These are phyloP conservation scores for Muraenolepis orangiensis DNA, from an alignment of 2,797 vertebrate genomes.

Conservation along the genomic window DNA sequence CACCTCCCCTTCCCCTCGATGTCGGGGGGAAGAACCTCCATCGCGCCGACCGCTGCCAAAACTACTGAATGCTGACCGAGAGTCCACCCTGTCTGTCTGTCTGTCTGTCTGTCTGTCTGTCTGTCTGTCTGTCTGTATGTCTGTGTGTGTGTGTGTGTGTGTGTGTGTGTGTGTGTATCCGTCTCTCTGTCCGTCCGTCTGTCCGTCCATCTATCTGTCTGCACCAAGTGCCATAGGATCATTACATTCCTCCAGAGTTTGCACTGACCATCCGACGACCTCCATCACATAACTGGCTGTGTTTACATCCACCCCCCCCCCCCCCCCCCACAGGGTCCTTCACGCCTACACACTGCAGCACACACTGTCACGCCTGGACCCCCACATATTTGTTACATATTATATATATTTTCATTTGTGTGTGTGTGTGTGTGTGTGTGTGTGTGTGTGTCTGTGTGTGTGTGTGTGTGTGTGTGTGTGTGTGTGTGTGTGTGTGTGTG, in stretches of 20 bases:
- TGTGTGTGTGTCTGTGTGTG: not conserved
- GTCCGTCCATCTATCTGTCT: conserved; percentile 49
- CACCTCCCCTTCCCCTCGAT: conserved; percentile 8
- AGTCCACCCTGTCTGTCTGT: conserved; percentile 30
- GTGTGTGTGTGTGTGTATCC: conserved; percentile 19
- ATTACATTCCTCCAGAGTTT: conserved; percentile 76
- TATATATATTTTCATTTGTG: too few relatives aligned
- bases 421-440: not conserved
- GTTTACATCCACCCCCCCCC: conserved; percentile 52
- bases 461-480: not conserved
- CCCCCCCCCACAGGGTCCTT: not conserved
- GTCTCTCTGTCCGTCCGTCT: conserved; percentile 22
- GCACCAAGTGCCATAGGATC: conserved; percentile 78
- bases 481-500: not conserved
- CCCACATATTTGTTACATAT: too few relatives aligned
- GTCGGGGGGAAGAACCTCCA: not conserved
- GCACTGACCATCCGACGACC: conserved; percentile 60
- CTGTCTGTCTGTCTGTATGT: not conserved
- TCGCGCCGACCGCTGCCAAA: conserved; percentile 62
- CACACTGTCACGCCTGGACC: not conserved
- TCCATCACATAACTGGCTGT: conserved; percentile 44
- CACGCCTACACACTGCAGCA: not conserved
- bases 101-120: conserved; percentile 55
- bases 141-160: conserved; percentile 29
- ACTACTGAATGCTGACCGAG: conserved; percentile 79